Evolutionary conservation across 2,797 vertebrate genomes (phyloP), one percentile per base, ranked within the genome.

Genomic region (Cryptoblepharus egeriae): DNA sequence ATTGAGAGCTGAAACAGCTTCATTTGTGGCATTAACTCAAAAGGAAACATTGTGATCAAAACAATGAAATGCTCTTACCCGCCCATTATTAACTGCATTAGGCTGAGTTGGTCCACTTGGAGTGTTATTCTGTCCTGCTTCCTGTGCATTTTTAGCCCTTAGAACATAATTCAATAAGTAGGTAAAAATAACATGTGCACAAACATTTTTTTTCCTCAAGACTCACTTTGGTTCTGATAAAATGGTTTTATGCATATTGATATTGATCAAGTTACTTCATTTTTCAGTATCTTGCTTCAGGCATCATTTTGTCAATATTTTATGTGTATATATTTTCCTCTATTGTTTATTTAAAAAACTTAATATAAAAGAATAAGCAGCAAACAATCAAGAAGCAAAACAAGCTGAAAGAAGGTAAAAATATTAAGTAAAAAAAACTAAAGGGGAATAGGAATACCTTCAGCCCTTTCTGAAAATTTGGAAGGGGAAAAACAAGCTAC

Each of bases 51-150:
- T 28, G 1, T 58, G 49, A 32, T 32, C 5, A 0, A 58, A 65
- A 45, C 1, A 0, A 85, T 30, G 0, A n/a, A 45, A 68, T 6
- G 52, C 58, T 49, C 69, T 92, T 91, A 95, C 94, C 92, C 82
- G 80, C 49, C 80, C 77, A 30, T 81, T 90, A 77, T 67, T 45
- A 22, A 30, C 71, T 55, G 80, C 4, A 20, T 77, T 77, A 37
- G 55, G 75, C 2, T 11, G 60, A 28, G 42, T 72, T 64, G 81
- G 57, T 32, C 35, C 10, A 8, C 18, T 60, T 61, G 39, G 63
- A 49, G 42, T 24, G 6, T 83, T 88, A 20, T 77, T 87, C 85
- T 89, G 91, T 83, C 90, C 88, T 77, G 87, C 57, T 79, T 90
- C 88, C 69, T 81, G 86, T 52, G 58, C 73, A 0, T 71, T 85